These are phyloP conservation scores for Erythrocercus mccallii DNA, from an alignment of 2,113 vertebrate genomes.

Conservation along the genomic window DNA sequence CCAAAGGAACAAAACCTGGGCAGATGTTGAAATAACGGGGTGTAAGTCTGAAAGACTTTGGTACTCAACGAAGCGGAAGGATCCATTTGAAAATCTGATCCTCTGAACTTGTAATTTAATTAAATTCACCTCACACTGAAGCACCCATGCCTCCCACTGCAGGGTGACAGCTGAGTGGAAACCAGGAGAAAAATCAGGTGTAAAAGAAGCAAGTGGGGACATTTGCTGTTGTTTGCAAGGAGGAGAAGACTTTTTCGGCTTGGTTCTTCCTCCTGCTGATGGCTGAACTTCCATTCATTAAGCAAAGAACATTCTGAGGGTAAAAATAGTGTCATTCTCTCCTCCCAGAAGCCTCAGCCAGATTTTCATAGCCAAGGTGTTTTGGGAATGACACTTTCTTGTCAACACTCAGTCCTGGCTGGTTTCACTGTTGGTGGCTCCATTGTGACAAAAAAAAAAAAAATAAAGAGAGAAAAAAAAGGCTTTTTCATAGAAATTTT, in stretches of 20 bases:
- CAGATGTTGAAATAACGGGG: not conserved
- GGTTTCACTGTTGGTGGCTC: not conserved
- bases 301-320: not conserved
- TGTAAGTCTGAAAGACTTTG: too few species aligned
- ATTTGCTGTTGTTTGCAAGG: not conserved
- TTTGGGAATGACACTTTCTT: not conserved
- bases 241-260: not conserved
- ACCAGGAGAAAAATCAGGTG: not conserved
- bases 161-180: not conserved
- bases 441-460: not conserved
- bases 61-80: not conserved
- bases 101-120: not conserved
- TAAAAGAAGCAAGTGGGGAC: not conserved
- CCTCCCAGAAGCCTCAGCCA: not conserved
- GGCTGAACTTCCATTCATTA: not conserved
- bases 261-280: not conserved
- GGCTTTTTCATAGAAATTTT: not conserved
- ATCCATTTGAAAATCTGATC: not conserved
- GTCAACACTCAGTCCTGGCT: not conserved
- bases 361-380: not conserved
- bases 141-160: not conserved
- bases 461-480: not conserved
- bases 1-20: not conserved
- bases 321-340: not conserved
- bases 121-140: fast-evolving